Evolutionary conservation across 2,113 vertebrate species (phyloP).

Genomic region (Vulpes vulpes): DNA sequence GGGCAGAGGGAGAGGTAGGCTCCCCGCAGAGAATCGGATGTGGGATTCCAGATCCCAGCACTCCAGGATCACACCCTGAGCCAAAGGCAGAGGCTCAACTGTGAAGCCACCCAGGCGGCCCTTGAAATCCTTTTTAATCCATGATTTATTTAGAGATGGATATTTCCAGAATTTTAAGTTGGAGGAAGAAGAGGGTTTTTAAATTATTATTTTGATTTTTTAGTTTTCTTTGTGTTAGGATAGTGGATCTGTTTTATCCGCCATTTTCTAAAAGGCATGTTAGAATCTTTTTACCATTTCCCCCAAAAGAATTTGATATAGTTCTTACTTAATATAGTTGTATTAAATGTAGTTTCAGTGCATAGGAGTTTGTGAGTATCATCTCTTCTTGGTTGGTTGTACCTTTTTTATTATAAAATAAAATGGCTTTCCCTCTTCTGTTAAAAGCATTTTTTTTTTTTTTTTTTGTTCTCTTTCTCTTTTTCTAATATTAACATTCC

Average conservation of each 20-base stretch:
- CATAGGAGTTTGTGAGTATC: not conserved
- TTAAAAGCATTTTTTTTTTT: not conserved
- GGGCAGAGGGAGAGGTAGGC: too few species aligned
- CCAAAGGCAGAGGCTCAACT: too few species aligned
- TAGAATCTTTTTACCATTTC: not conserved
- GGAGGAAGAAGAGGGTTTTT: not conserved
- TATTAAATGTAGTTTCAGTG: not conserved
- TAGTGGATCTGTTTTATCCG: not conserved
- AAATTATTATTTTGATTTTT: not conserved
- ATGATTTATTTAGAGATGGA: conserved; percentile 7
- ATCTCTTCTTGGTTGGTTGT: not conserved
- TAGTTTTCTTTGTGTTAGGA: not conserved
- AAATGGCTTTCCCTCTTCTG: not conserved
- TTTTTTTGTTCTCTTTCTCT: not conserved
- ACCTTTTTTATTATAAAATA: not conserved
- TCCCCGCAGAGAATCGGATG: too few species aligned
- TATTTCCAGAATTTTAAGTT: not conserved
- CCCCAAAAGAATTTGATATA: not conserved
- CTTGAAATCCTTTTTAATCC: not conserved
- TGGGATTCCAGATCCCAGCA: too few species aligned
- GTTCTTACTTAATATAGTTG: not conserved
- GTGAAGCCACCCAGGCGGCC: too few species aligned
- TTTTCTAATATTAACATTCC: not conserved
- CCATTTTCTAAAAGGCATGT: not conserved
- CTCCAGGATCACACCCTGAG: too few species aligned